Evolutionary conservation across 2,888 invertebrate species (phyloP).

Genomic region (Onthophagus sagittarius): DNA sequence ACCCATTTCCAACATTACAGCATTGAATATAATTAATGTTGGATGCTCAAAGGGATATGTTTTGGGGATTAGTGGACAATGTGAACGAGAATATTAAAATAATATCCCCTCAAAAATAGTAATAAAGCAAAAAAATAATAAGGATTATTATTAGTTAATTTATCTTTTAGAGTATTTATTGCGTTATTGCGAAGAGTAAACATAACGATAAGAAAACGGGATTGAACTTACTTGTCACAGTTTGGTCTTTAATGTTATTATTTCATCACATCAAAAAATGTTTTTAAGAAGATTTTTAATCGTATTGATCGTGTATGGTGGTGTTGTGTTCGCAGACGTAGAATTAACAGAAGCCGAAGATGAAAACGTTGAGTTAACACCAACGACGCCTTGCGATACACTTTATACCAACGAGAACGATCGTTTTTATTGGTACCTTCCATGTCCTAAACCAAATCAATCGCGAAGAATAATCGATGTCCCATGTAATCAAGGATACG

Average conservation of each 20-base stretch:
- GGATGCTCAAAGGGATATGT: too few species aligned
- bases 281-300: not conserved
- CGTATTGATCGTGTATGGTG: not conserved
- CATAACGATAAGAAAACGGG: not conserved
- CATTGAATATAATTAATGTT: too few species aligned
- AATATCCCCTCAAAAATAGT: too few species aligned
- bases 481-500: constrained; percentile 22
- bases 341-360: not conserved
- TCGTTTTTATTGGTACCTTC: too few species aligned
- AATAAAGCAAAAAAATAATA: not conserved
- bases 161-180: not conserved
- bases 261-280: not conserved
- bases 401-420: too few species aligned
- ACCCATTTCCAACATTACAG: too few species aligned
- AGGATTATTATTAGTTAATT: not conserved
- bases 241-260: not conserved
- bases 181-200: not conserved
- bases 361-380: not conserved
- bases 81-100: too few species aligned
- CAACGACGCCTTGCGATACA: too few species aligned
- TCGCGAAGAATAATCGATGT: not conserved
- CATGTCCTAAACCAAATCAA: too few species aligned
- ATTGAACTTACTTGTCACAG: not conserved
- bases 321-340: not conserved
- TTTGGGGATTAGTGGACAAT: too few species aligned